A percentile compares a stretch with the other conserved stretches of the same genome.
These are phyloP conservation scores for Heterodera filipjevi DNA, from an alignment of 2,888 invertebrate species.

Conservation along the genomic window DNA sequence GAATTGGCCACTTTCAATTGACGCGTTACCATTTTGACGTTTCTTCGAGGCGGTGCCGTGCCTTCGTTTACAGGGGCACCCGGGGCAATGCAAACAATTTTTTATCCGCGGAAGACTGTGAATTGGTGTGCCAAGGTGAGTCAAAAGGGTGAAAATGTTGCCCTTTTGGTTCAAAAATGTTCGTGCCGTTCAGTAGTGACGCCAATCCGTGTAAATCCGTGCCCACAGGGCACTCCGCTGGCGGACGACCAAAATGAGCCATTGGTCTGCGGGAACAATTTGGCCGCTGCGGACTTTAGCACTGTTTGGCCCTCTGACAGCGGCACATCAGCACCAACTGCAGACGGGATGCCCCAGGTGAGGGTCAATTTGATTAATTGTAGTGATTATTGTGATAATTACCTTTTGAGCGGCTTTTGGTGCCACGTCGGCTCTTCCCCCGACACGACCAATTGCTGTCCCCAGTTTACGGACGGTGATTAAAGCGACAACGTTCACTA, in stretches of 20 bases:
- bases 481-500: not conserved
- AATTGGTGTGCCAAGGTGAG: constrained; percentile 58
- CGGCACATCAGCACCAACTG: not conserved
- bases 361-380: not conserved
- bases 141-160: not conserved
- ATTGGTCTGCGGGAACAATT: constrained; percentile 56
- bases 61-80: constrained; percentile 54
- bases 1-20: constrained; percentile 52
- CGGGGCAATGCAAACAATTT: constrained; percentile 65
- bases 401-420: constrained; percentile 50
- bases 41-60: constrained; percentile 50
- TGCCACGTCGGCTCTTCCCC: constrained; percentile 63
- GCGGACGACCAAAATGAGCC: constrained; percentile 52
- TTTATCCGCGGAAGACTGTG: constrained; percentile 57
- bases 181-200: not conserved
- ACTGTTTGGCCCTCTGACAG: not conserved
- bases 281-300: constrained; percentile 37
- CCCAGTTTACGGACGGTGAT: constrained; percentile 42
- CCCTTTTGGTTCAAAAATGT: not conserved
- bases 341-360: not conserved
- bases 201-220: constrained; percentile 58
- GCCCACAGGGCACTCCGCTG: constrained; percentile 61
- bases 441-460: constrained; percentile 64
- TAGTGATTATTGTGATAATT: constrained; percentile 4
- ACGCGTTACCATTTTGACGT: constrained; percentile 58